A percentile compares a stretch with the other conserved stretches of the same genome.
Conservation (phyloP, 2,113 vertebrate species). For the Perognathus longimembris region DNA sequence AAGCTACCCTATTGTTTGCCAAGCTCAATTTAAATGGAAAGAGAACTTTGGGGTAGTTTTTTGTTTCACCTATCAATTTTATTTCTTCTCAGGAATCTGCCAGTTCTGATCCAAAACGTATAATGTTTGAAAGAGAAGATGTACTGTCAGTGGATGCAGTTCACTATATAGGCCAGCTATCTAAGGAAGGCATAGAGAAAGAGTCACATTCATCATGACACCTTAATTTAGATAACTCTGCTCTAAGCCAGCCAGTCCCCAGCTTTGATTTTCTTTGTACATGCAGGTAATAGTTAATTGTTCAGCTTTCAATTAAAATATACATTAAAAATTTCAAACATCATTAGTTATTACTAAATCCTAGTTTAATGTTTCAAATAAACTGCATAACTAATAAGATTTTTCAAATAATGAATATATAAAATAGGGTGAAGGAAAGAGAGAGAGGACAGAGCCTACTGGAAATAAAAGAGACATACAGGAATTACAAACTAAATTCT, state of each 20-base stretch:
- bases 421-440: not conserved
- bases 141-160: not conserved
- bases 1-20: not conserved
- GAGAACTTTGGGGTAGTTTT: not conserved
- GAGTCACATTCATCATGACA: not conserved
- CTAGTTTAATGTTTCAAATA: not conserved
- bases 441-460: not conserved
- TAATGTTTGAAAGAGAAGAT: not conserved
- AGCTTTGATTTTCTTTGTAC: not conserved
- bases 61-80: not conserved
- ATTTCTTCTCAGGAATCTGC: not conserved
- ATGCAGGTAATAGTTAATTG: not conserved
- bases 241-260: not conserved
- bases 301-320: not conserved
- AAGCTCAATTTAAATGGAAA: not conserved
- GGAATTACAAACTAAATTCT: not conserved
- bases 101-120: not conserved
- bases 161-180: not conserved
- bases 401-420: not conserved
- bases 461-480: too few relatives aligned
- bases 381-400: not conserved
- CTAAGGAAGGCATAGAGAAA: not conserved
- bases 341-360: not conserved
- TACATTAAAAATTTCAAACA: not conserved
- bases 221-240: not conserved